Conservation (phyloP, 2,888 invertebrate species). For the Osmoderma eremita region DNA sequence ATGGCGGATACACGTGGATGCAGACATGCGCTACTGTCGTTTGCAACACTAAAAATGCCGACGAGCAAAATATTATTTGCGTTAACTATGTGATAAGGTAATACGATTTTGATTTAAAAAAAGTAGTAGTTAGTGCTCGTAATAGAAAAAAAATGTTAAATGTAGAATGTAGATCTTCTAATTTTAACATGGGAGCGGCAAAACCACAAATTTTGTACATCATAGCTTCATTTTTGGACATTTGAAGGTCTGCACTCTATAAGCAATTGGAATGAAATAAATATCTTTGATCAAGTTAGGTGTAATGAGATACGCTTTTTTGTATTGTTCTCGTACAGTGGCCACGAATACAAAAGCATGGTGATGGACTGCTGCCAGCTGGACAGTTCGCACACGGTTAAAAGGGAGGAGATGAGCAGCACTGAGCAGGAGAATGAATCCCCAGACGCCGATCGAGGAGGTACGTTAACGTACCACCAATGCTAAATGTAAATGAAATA, state of each 20-base stretch:
- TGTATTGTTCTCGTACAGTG: constrained; percentile 66
- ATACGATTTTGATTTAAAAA: constrained; percentile 33
- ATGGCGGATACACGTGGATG: constrained; percentile 95
- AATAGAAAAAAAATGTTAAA: too few relatives aligned
- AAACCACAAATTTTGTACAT: too few relatives aligned
- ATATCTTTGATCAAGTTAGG: not conserved
- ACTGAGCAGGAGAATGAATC: constrained; percentile 90
- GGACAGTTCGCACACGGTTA: constrained; percentile 82
- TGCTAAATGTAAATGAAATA: constrained; percentile 59
- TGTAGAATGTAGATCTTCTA: too few relatives aligned
- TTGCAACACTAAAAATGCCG: constrained; percentile 94
- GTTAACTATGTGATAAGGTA: constrained; percentile 98
- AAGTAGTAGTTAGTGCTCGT: not conserved
- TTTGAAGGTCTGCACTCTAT: not conserved
- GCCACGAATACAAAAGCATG: constrained; percentile 87
- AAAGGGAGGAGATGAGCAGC: constrained; percentile 79
- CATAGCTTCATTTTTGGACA: too few relatives aligned
- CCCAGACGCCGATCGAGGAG: constrained; percentile 83
- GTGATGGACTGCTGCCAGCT: constrained; percentile 94
- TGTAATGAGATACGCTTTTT: constrained; percentile 31
- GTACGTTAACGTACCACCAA: constrained; percentile 65
- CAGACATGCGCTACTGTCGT: constrained; percentile 97
- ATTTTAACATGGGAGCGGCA: too few relatives aligned
- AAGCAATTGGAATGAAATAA: not conserved
- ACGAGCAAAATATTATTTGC: constrained; percentile 97